phyloP scores from a whole-genome alignment of 1,140 invertebrate genomes.

The Orchesella cincta region DNA sequence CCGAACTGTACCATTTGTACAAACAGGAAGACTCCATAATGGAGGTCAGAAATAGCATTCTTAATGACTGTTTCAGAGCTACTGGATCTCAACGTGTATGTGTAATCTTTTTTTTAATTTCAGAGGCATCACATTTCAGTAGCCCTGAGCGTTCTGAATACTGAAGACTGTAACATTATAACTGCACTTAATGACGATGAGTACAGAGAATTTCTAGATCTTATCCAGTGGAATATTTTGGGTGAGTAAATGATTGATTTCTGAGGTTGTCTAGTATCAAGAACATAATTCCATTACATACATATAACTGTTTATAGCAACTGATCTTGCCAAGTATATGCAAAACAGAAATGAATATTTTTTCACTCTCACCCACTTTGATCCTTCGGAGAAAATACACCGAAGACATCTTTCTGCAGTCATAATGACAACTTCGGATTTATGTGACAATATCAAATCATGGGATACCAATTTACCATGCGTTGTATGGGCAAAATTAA shows the following conservation, averaged over 20 bases:
- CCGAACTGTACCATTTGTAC: slow-evolving; percentile 1
- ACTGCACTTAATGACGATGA: background rate
- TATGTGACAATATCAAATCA: background rate
- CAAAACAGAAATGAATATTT: slow-evolving; percentile 3
- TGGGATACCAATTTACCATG: background rate
- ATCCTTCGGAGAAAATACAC: background rate
- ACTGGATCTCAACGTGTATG: no score
- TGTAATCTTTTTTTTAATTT: no score
- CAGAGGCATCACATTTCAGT: slow-evolving; percentile 4
- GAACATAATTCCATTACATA: no score
- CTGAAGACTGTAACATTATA: slow-evolving; percentile 5
- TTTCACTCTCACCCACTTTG: slow-evolving; percentile 5
- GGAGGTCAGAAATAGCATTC: no score
- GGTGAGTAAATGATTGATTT: slow-evolving; percentile 5
- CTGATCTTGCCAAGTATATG: background rate
- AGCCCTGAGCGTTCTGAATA: background rate
- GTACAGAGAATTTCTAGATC: background rate
- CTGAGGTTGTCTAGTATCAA: no score
- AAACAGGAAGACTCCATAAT: slow-evolving; percentile 4
- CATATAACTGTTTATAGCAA: background rate
- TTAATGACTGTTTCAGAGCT: no score
- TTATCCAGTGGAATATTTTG: slow-evolving; percentile 4
- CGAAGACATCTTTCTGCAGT: background rate
- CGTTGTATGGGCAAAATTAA: background rate
- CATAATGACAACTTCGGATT: background rate